Evolutionary conservation across 23 tunicate genomes (phyloP), one percentile per base, ranked within the genome.

Genomic region (Trididemnum nubilum): DNA sequence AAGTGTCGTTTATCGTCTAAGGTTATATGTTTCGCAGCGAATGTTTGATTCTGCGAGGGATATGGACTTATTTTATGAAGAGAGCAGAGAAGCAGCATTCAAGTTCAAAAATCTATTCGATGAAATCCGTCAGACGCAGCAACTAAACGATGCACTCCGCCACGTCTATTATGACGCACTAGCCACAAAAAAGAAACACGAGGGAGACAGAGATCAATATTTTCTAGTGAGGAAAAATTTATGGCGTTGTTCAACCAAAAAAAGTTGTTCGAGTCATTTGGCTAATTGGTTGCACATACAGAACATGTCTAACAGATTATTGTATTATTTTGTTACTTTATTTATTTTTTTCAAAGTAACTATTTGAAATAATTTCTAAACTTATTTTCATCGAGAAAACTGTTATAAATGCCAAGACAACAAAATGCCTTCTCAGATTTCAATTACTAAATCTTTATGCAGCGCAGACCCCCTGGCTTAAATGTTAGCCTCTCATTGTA

Each of bases 151-250:
- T 25, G 88, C 79, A 1, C 59, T 86, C 32, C 82, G 82, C 2
- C 75, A 73, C 18, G 69, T 61, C 31, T 92, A 92, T 51, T 92
- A 92, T 82, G 77, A 82, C 34, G 97, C 97, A 0, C 79, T 92
- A 34, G n/a, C 92, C n/a, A 83, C 64, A 4, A 92, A 92, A 54
- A 92, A 86, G 80, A 82, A 82, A 72, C 86, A 87, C 81, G 97
- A 92, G 28, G 80, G 82, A 64, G 97, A 92, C 31, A 31, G 97
- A 33, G 97, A 92, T 57, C 79, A 71, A 23, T 92, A 86, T 44
- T 92, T 92, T 83, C 76, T 86, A 71, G 97, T 92, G 39, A 36
- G 57, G 7, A 64, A 64, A 64, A 64, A 9, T n/a, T n/a, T n/a
- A n/a, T n/a, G n/a, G n/a, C n/a, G 18, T 51, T n/a, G n/a, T n/a